Conservation (phyloP, 2,113 vertebrate genomes). For the Takifugu flavidus region DNA sequence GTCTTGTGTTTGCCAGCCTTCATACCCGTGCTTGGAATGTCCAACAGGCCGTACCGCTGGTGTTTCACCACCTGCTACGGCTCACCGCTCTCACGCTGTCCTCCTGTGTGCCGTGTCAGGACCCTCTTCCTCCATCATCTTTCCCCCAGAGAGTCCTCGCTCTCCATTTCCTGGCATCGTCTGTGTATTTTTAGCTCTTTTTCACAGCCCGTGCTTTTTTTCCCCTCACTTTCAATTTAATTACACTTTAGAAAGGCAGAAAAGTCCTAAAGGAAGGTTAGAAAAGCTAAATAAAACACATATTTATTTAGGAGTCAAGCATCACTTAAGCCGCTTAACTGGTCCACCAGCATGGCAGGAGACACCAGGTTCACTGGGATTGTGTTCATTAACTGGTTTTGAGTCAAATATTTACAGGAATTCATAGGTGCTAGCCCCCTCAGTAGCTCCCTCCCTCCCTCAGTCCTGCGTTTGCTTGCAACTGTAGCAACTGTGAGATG, state of each 20-base stretch:
- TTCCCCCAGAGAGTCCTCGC: background rate
- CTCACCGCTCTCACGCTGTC: constrained; percentile 7
- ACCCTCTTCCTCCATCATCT: background rate
- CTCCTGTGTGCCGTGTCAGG: background rate
- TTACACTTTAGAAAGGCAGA: background rate
- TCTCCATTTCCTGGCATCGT: background rate
- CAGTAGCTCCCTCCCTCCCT: too few relatives aligned
- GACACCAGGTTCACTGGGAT: background rate
- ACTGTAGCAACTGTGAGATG: too few relatives aligned
- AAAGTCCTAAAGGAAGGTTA: background rate
- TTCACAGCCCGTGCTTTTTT: too few relatives aligned
- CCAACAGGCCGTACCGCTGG: constrained; percentile 37
- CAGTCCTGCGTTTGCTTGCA: too few relatives aligned
- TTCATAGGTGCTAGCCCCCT: too few relatives aligned
- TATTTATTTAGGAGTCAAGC: background rate
- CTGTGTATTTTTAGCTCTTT: background rate
- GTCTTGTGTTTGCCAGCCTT: constrained; percentile 25
- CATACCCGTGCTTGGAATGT: background rate
- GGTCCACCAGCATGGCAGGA: too few relatives aligned
- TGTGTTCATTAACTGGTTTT: background rate
- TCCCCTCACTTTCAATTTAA: background rate
- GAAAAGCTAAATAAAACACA: background rate
- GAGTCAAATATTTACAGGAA: too few relatives aligned
- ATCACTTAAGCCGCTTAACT: background rate
- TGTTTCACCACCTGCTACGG: constrained; percentile 27